phyloP scores from a whole-genome alignment of 2,113 vertebrate genomes.

The Cranoglanis bouderius region DNA sequence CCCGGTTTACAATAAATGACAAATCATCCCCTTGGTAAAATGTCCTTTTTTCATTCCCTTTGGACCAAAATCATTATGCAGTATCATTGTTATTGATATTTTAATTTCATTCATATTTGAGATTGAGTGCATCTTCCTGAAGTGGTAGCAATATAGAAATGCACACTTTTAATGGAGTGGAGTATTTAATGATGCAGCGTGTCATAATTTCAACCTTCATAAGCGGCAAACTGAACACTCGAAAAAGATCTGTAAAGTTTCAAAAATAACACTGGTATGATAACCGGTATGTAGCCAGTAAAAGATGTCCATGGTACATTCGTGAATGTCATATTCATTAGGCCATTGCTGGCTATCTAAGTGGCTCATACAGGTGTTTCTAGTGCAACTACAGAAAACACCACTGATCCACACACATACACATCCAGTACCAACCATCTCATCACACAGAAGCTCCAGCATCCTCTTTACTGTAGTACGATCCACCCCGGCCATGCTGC shows the following conservation, averaged over 20 bases:
- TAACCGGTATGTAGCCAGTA: neutral
- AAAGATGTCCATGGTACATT: neutral
- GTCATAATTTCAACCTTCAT: neutral
- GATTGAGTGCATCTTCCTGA: neutral
- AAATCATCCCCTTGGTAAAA: neutral
- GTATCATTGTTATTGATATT: neutral
- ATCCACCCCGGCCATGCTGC: slow-evolving; percentile 56
- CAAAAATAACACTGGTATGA: neutral
- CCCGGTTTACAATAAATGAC: neutral
- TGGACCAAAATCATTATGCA: neutral
- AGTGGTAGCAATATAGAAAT: neutral
- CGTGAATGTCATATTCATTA: neutral
- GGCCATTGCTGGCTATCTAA: neutral
- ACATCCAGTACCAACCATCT: slow-evolving; percentile 71
- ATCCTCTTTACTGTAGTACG: slow-evolving; percentile 66
- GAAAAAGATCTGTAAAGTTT: neutral
- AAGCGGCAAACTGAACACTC: neutral
- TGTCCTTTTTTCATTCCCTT: neutral
- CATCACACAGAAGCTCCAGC: slow-evolving; percentile 78
- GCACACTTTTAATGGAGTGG: neutral
- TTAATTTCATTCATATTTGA: neutral
- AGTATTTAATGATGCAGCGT: neutral
- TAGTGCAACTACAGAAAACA: neutral
- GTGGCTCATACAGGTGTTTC: neutral
- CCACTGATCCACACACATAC: neutral